Evolutionary conservation across 2,888 invertebrate genomes (phyloP), one percentile per base, ranked within the genome.

Genomic region (Hypena proboscidalis): DNA sequence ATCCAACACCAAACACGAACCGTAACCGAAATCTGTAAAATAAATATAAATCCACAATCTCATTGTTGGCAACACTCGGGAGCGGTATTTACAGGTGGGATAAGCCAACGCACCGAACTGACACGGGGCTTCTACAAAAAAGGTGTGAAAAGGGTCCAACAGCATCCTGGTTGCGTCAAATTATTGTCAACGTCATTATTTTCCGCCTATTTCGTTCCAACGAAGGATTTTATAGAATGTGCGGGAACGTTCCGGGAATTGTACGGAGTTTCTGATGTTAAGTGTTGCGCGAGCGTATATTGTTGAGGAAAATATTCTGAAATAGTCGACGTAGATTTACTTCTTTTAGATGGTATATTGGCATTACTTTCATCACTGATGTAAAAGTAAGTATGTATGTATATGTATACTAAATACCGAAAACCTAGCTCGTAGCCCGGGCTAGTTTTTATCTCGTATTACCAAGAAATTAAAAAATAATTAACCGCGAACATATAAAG

Each of bases 151-250:
- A 59, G 63, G 62, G 60, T 63, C 44, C 42, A 39, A 48, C 45
- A 46, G 35, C 58, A 50, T 50, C 44, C 48, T 31, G 15, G 39
- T 14, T 22, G 43, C 31, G 54, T 62, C 60, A 62, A 62, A 62
- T 62, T 62, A 62, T 62, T 60, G 60, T 63, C 62, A 58, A 51
- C 48, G 50, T 63, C 51, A 57, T 62, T 63, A 61, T 62, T 61
- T 60, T 53, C 38, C 59, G 35, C 26, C 57, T 53, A 59, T 63
- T 63, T 59, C 53, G 41, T 45, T 43, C 19, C 36, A 31, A 29
- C 41, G 42, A 30, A 48, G 39, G 23, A 8, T 6, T 45, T 55
- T 44, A 13, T 13, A 35, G 14, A 38, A 39, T 23, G 25, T 54
- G 26, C 37, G 14, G 13, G 6, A 7, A 13, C 5, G 22, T 32